Evolutionary conservation across 2,888 invertebrate species (phyloP).

Genomic region (Lasioglossum pauxillum): DNA sequence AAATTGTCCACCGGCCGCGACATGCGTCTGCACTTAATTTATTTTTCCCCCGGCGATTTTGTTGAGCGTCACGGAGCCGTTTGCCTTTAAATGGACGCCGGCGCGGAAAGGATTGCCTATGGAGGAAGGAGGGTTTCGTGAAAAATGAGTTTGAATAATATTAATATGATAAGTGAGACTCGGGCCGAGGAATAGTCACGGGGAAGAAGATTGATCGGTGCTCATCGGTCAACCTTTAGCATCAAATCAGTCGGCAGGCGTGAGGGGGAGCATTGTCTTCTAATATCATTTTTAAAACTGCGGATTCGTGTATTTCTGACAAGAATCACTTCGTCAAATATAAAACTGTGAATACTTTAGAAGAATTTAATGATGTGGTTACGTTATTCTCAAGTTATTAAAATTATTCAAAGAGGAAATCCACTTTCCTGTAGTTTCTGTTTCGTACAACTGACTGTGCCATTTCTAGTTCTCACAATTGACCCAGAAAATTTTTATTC

Average conservation of each 20-base stretch:
- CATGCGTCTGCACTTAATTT: constrained; percentile 69
- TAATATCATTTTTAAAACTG: background rate
- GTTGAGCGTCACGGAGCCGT: constrained; percentile 24
- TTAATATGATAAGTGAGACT: constrained; percentile 33
- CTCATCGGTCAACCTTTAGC: constrained; percentile 4
- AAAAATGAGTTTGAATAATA: constrained; percentile 54
- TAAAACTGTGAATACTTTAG: too few species aligned
- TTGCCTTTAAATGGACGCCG: constrained; percentile 22
- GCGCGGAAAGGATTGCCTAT: constrained; percentile 15
- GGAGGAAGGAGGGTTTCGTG: background rate
- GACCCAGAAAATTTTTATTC: too few species aligned
- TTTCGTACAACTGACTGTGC: too few species aligned
- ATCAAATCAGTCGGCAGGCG: background rate
- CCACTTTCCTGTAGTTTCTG: too few species aligned
- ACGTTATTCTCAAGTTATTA: too few species aligned
- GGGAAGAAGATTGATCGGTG: constrained; percentile 31
- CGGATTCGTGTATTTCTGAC: too few species aligned
- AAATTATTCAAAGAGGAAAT: too few species aligned
- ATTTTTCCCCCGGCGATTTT: constrained; percentile 65
- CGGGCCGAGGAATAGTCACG: constrained; percentile 8
- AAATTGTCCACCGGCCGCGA: constrained; percentile 58
- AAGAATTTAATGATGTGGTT: too few species aligned
- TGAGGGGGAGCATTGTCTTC: background rate
- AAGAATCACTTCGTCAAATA: too few species aligned
- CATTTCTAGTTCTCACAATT: too few species aligned